Evolutionary conservation across 2,113 vertebrate genomes (phyloP).

Genomic region (Pelusios castaneus): DNA sequence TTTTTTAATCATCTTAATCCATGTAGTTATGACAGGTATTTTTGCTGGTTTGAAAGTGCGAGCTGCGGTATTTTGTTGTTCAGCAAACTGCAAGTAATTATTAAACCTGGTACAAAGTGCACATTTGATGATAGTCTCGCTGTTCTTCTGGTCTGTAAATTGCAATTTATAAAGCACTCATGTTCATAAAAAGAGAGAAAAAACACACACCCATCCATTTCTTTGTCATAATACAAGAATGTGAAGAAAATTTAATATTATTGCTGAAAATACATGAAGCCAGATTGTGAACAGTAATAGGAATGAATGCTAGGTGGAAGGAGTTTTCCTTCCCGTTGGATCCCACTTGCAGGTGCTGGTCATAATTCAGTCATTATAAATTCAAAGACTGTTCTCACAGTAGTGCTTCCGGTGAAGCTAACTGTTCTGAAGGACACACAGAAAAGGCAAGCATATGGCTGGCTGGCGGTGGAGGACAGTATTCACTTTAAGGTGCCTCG

Average conservation of each 20-base stretch:
- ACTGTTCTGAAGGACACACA: background rate
- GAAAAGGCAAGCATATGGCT: background rate
- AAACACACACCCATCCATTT: background rate
- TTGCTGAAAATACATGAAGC: background rate
- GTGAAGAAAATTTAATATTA: background rate
- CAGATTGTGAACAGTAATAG: background rate
- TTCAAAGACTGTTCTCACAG: too few relatives aligned
- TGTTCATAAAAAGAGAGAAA: slow-evolving; percentile 5
- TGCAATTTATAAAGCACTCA: background rate
- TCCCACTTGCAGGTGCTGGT: background rate
- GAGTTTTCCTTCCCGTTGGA: background rate
- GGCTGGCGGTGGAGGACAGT: fast-evolving
- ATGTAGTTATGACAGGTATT: background rate
- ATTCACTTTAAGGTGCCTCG: background rate
- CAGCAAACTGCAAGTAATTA: slow-evolving; percentile 37
- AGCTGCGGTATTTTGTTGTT: background rate
- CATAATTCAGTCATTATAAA: fast-evolving
- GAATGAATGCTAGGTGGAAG: background rate
- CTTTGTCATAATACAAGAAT: background rate
- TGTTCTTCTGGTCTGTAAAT: background rate
- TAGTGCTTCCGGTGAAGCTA: background rate
- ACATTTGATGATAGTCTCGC: background rate
- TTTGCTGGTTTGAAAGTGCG: background rate
- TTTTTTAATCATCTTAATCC: background rate
- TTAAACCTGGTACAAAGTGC: background rate